phyloP scores from a whole-genome alignment of 2,797 vertebrate species.

The Muscicapa striata region DNA sequence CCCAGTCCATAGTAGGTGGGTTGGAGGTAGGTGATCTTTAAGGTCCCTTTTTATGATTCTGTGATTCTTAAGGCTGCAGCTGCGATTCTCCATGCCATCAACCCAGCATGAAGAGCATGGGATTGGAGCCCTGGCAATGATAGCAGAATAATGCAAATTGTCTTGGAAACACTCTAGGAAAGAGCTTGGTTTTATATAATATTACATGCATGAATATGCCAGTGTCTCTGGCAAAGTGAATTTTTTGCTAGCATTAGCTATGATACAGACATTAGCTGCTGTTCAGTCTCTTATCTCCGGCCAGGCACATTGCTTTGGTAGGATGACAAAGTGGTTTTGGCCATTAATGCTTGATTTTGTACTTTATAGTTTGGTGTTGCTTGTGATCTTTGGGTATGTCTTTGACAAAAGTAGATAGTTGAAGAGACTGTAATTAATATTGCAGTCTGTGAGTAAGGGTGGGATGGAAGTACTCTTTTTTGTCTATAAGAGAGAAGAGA shows the following conservation, averaged over 20 bases:
- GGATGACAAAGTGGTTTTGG: not conserved
- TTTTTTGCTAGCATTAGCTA: not conserved
- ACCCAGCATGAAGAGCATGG: not conserved
- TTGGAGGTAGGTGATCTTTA: not conserved
- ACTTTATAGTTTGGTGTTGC: not conserved
- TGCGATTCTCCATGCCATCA: not conserved
- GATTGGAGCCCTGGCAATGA: not conserved
- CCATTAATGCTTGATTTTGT: not conserved
- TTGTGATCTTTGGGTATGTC: not conserved
- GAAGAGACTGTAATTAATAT: not conserved
- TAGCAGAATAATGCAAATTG: not conserved
- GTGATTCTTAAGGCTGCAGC: not conserved
- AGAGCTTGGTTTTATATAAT: not conserved
- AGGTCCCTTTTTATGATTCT: not conserved
- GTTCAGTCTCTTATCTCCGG: not conserved
- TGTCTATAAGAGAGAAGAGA: not conserved
- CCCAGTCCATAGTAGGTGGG: not conserved
- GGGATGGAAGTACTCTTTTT: not conserved
- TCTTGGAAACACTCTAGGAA: not conserved
- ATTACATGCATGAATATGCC: not conserved
- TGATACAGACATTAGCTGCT: not conserved
- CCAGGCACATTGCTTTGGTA: fast-evolving
- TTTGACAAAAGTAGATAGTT: not conserved
- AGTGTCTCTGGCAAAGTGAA: not conserved
- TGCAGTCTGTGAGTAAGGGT: not conserved